Evolutionary conservation across 2,113 vertebrate genomes (phyloP).

Genomic region (Zapornia atra): DNA sequence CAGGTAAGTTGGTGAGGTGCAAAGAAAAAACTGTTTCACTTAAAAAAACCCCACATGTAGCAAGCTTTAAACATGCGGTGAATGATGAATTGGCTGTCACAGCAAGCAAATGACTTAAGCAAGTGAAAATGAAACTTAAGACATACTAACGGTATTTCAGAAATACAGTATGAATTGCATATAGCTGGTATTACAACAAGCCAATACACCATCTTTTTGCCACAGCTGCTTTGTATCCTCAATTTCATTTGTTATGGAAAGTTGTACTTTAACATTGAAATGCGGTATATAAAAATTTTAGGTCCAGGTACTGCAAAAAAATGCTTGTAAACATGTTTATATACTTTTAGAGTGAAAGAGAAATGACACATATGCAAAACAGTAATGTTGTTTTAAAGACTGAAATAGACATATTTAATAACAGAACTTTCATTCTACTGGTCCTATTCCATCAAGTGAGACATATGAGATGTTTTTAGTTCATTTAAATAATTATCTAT

Average conservation of each 20-base stretch:
- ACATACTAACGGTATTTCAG: slow-evolving; percentile 49
- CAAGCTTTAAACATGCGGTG: slow-evolving; percentile 72
- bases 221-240: slow-evolving; percentile 40
- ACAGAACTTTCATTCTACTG: background rate
- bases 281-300: background rate
- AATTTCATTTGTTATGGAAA: background rate
- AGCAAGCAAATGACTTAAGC: slow-evolving; percentile 59
- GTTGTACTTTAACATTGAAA: background rate
- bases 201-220: background rate
- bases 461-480: background rate
- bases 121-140: slow-evolving; percentile 71
- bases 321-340: background rate
- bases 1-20: slow-evolving; percentile 27
- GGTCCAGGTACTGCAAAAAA: background rate
- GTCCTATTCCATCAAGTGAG: background rate
- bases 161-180: slow-evolving; percentile 48
- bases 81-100: slow-evolving; percentile 51
- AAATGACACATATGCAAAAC: background rate
- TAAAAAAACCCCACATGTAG: background rate
- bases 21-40: slow-evolving; percentile 33
- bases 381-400: background rate
- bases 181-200: slow-evolving; percentile 4
- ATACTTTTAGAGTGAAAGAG: background rate
- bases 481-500: background rate
- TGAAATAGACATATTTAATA: background rate